Evolutionary conservation across 2,888 invertebrate genomes (phyloP).

Genomic region (Hyposoter dolosus): DNA sequence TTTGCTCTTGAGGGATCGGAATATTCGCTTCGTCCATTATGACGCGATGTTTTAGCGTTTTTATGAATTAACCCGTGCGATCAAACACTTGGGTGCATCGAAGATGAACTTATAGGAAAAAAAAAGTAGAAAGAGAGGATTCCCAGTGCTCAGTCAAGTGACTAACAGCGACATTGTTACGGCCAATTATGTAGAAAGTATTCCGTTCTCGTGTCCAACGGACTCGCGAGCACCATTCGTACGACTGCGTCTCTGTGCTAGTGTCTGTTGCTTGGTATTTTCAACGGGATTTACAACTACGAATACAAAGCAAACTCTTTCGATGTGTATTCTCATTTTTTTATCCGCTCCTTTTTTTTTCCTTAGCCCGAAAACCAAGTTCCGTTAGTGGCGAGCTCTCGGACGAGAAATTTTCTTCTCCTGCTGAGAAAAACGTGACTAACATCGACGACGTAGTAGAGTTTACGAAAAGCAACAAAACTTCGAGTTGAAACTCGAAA

Average conservation of each 20-base stretch:
- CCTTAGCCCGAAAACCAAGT: constrained; percentile 37
- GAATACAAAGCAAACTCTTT: constrained; percentile 16
- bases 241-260: not conserved
- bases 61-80: not conserved
- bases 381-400: constrained; percentile 39
- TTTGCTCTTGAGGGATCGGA: not conserved
- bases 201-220: constrained; percentile 60
- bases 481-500: too few relatives aligned
- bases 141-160: constrained; percentile 56
- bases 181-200: constrained; percentile 69
- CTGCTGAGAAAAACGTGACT: not conserved
- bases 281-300: constrained; percentile 42
- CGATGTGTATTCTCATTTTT: constrained; percentile 14
- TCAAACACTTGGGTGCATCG: not conserved
- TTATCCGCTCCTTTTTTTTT: not conserved
- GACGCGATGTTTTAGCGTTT: not conserved
- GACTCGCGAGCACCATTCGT: not conserved
- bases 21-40: not conserved
- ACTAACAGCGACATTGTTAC: constrained; percentile 67
- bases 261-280: constrained; percentile 11
- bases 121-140: constrained; percentile 41
- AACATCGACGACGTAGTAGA: not conserved
- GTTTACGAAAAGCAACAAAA: too few relatives aligned
- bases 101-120: not conserved
- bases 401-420: not conserved